Base-by-base conservation (phyloP, 2,113 vertebrate species). In the Amphilophus citrinellus region DNA sequence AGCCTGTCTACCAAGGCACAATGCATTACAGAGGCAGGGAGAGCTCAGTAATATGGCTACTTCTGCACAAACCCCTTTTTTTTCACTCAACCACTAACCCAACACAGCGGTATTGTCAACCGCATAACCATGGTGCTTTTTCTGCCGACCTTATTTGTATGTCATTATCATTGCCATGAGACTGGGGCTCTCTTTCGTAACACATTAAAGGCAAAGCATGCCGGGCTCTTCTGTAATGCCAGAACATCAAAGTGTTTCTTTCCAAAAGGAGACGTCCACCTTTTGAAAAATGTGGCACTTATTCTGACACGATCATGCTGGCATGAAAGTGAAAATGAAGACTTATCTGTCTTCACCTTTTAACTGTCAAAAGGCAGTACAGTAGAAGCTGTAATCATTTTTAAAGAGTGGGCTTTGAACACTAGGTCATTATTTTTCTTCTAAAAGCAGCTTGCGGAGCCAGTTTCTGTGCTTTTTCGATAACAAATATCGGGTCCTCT, bases 271-370 rank as follows among this genome's bases (percentile, higher is more conserved):
- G 68, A 89, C 76, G 18, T 79, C 77, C 66, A 80, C 83, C 81
- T 87, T 91, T 90, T 68, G 61, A 86, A 84, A 85, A 87, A 80
- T 80, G 63, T 73, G 80, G 58, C 82, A 88, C 60, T 83, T 61
- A 39, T 62, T 89, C 78, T 79, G 88, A 88, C 85, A 88, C 17
- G n/a, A 84, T 44, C 61, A 77, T 6, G 7, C 44, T 5, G 27
- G 71, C 65, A 86, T 84, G 76, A 89, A 90, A 87, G 85, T 13
- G 53, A 87, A 89, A 89, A 89, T 77, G 57, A 92, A 87, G 87
- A 86, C 81, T 73, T 86, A 78, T 83, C 77, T 84, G 58, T 89
- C 79, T 79, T 78, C 44, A 68, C 82, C 80, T 84, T 86, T 88
- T 87, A 80, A 61, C 85, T 71, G 77, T 80, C 84, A 88, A 87